phyloP scores from a whole-genome alignment of 2,888 invertebrate genomes.

The Lithophane semibrunnea region DNA sequence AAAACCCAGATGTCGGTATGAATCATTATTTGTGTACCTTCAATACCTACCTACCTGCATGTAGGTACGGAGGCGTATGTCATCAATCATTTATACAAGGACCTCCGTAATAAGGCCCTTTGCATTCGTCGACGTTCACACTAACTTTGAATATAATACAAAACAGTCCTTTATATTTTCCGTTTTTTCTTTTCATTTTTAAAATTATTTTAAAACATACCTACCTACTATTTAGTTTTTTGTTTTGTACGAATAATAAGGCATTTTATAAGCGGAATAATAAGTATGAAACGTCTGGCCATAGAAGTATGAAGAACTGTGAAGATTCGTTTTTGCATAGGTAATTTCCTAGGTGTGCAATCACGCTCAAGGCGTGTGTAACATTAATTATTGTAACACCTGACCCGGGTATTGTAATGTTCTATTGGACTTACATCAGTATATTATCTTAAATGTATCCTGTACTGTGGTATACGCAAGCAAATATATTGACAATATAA shows the following conservation, averaged over 20 bases:
- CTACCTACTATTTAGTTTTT: conserved; percentile 19
- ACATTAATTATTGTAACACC: conserved; percentile 33
- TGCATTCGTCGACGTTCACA: conserved; percentile 71
- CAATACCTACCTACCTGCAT: conserved; percentile 28
- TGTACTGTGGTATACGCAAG: conserved; percentile 1
- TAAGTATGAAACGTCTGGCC: conserved; percentile 1
- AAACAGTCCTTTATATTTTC: conserved; percentile 42
- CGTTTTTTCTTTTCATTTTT: conserved; percentile 7
- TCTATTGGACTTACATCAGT: conserved; percentile 14
- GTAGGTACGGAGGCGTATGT: conserved; percentile 44
- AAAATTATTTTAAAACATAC: conserved; percentile 21
- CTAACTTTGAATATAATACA: conserved; percentile 66
- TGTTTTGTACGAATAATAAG: conserved; percentile 29
- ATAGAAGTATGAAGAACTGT: not conserved
- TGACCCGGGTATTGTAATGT: conserved; percentile 39
- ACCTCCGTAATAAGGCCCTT: conserved; percentile 75
- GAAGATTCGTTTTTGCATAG: not conserved
- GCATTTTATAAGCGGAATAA: conserved; percentile 34
- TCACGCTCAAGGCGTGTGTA: not conserved
- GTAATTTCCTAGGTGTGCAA: conserved; percentile 20
- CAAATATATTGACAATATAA: not conserved
- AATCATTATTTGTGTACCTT: conserved; percentile 47
- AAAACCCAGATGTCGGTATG: conserved; percentile 40
- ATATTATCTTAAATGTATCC: conserved; percentile 2
- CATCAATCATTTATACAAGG: conserved; percentile 77